phyloP scores from a whole-genome alignment of 2,888 invertebrate genomes.

The Oegoconia quadripuncta region DNA sequence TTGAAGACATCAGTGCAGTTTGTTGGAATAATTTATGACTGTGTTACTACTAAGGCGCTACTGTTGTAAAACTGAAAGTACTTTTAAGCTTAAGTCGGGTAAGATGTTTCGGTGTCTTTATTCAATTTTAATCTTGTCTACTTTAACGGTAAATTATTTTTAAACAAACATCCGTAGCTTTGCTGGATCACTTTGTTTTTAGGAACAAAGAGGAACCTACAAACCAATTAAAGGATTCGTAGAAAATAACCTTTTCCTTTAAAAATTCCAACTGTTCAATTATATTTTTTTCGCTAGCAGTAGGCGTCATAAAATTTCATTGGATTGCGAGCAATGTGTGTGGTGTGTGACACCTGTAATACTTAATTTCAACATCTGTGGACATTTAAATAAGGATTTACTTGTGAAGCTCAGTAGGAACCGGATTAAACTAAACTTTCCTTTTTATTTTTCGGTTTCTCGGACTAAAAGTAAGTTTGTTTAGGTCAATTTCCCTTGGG shows the following conservation, averaged over 20 bases:
- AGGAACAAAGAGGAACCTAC: too few relatives aligned
- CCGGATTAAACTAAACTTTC: slow-evolving; percentile 29
- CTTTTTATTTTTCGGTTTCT: slow-evolving; percentile 31
- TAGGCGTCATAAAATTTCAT: too few relatives aligned
- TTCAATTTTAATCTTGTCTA: slow-evolving; percentile 20
- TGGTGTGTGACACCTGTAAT: slow-evolving; percentile 8
- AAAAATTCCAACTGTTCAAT: too few relatives aligned
- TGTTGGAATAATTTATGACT: slow-evolving; percentile 32
- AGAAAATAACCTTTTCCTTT: too few relatives aligned
- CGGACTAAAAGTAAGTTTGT: slow-evolving; percentile 29
- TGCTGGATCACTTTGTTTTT: too few relatives aligned
- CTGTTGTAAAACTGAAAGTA: slow-evolving; percentile 27
- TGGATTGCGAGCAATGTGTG: background rate
- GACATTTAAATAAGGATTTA: slow-evolving; percentile 2
- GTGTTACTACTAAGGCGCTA: slow-evolving; percentile 27
- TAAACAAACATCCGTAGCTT: slow-evolving; percentile 3
- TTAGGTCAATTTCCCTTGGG: slow-evolving; percentile 47
- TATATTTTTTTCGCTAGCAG: too few relatives aligned
- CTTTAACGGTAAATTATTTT: slow-evolving; percentile 13
- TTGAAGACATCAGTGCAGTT: slow-evolving; percentile 17
- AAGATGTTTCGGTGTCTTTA: slow-evolving; percentile 21
- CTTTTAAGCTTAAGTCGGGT: slow-evolving; percentile 19
- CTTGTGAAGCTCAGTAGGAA: slow-evolving; percentile 51
- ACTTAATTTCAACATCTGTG: slow-evolving; percentile 7
- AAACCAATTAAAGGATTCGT: too few relatives aligned